Evolutionary conservation across 2,888 invertebrate species (phyloP).

Genomic region (Epirrita christyi): DNA sequence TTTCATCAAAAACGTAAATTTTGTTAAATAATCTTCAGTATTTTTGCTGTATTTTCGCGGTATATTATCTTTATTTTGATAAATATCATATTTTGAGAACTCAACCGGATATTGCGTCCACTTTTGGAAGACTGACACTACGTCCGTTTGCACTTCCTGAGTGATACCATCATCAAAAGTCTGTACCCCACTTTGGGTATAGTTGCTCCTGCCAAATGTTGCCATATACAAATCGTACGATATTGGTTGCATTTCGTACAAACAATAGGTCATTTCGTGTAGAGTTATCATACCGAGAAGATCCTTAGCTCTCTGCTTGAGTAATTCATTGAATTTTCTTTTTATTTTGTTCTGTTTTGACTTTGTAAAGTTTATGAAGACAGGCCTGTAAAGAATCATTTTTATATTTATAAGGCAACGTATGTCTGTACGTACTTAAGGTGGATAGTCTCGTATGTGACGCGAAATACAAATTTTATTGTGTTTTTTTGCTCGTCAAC

Average conservation of each 20-base stretch:
- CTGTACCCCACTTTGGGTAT: constrained; percentile 68
- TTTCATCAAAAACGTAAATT: constrained; percentile 57
- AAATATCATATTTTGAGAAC: constrained; percentile 65
- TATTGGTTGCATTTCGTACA: constrained; percentile 80
- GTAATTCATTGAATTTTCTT: constrained; percentile 53
- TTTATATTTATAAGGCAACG: too few relatives aligned
- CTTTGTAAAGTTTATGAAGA: constrained; percentile 73
- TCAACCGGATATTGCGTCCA: constrained; percentile 77
- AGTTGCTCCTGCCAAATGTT: constrained; percentile 72
- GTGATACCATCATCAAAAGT: constrained; percentile 75
- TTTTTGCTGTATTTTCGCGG: constrained; percentile 46
- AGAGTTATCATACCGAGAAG: constrained; percentile 72
- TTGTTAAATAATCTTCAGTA: constrained; percentile 59
- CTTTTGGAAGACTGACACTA: constrained; percentile 55
- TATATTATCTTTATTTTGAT: constrained; percentile 40
- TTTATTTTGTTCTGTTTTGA: constrained; percentile 66
- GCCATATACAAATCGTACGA: constrained; percentile 78
- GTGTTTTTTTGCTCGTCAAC: too few relatives aligned
- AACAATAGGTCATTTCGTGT: constrained; percentile 71
- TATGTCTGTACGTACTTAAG: too few relatives aligned
- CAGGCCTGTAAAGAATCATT: constrained; percentile 56
- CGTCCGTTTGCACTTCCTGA: constrained; percentile 73
- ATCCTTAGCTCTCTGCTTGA: constrained; percentile 70
- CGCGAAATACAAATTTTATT: too few relatives aligned
- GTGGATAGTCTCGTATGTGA: too few relatives aligned